Conservation (phyloP, 2,113 vertebrate genomes). For the Jacana jacana region DNA sequence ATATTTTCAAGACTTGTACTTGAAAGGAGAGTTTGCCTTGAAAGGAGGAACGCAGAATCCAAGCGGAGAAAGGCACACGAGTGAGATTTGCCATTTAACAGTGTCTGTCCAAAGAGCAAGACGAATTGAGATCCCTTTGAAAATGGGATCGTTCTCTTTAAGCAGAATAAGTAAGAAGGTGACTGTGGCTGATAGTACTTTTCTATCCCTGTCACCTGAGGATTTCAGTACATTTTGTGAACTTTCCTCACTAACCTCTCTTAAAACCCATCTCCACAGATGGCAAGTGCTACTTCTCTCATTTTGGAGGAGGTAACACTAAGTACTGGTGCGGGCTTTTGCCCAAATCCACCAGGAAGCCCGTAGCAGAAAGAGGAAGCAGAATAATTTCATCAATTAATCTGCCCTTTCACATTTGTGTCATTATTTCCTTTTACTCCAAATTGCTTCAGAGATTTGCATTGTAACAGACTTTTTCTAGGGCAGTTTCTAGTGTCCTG, state of each 20-base stretch:
- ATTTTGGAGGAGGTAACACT: not conserved
- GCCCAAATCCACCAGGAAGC: not conserved
- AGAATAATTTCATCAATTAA: not conserved
- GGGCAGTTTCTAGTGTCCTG: not conserved
- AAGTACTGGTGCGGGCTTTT: not conserved
- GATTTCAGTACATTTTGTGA: not conserved
- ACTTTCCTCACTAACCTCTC: not conserved
- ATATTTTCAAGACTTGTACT: not conserved
- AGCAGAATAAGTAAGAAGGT: not conserved
- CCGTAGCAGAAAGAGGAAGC: not conserved
- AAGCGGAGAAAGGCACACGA: not conserved
- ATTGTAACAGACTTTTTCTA: not conserved
- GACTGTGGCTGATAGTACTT: not conserved
- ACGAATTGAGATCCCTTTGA: not conserved
- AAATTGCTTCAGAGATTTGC: not conserved
- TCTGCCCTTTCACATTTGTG: not conserved
- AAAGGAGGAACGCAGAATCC: not conserved
- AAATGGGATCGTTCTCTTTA: not conserved
- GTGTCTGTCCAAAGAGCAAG: not conserved
- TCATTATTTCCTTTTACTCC: not conserved
- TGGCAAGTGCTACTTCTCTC: not conserved
- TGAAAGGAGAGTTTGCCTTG: too few species aligned
- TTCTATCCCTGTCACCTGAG: not conserved
- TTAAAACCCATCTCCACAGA: not conserved
- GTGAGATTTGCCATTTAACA: not conserved